phyloP scores from a whole-genome alignment of 2,888 invertebrate genomes.

The Mallateleia sp. region DNA sequence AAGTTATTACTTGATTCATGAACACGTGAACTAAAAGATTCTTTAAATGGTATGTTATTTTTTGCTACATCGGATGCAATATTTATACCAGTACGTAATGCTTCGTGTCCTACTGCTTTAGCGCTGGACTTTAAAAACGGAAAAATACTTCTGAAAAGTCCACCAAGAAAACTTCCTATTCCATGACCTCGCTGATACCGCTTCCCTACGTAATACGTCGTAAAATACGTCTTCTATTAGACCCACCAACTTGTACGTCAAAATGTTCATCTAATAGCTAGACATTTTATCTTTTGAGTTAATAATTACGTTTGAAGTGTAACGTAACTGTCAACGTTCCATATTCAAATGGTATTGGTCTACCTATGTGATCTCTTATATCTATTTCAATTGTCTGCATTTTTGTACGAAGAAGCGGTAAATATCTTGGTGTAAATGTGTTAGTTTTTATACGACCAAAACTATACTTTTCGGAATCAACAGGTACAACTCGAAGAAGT shows the following conservation, averaged over 20 bases:
- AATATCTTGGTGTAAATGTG: no score
- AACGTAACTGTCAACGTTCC: conserved; percentile 3
- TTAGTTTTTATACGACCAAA: not conserved
- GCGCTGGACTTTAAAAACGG: not conserved
- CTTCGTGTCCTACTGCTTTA: no score
- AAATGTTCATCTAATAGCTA: no score
- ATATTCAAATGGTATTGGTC: conserved; percentile 58
- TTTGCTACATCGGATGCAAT: conserved; percentile 7
- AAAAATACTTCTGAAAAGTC: not conserved
- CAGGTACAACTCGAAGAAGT: no score
- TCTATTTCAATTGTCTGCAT: conserved; percentile 35
- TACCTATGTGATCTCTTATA: conserved; percentile 58
- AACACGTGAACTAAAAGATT: not conserved
- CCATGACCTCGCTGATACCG: no score
- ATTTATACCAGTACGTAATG: conserved; percentile 14
- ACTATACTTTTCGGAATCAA: not conserved
- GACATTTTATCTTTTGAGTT: no score
- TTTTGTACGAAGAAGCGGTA: no score
- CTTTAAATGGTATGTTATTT: conserved; percentile 2
- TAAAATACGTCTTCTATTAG: no score
- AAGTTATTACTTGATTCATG: not conserved
- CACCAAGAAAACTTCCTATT: conserved; percentile 8
- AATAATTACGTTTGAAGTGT: no score
- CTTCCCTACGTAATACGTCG: no score
- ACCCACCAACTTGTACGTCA: no score